Evolutionary conservation across 2,888 invertebrate species (phyloP), one percentile per base, ranked within the genome.

Genomic region (Microplitis manilae): DNA sequence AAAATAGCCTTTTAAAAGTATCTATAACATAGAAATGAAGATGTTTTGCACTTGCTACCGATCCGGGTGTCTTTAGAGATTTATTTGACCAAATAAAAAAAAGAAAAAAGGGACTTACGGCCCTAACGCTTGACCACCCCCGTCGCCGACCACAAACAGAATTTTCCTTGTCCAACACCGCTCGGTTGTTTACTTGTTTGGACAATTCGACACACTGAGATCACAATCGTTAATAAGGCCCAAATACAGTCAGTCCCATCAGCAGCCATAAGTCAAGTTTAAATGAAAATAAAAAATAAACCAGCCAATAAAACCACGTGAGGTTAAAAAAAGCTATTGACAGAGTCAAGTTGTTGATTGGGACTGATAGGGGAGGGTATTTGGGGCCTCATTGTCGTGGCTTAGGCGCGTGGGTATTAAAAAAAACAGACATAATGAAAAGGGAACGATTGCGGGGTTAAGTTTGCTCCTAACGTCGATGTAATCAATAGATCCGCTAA

Each of bases 111-210:
- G 61, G 70, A 20, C 30, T 65, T 41, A 72, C 39, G 69, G 17
- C 40, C 30, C 60, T 72, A 64, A 77, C 65, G 76, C 79, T 79
- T 81, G 80, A 77, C 81, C 81, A 81, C 80, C 79, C 80, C 78
- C 80, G 80, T 73, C 70, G 74, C 77, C 77, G 75, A 64, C 74
- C 67, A 70, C 79, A 79, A 78, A 73, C 73, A 69, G 69, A 70
- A 39, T 50, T 76, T 77, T 64, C 38, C 72, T 60, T 50, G 50
- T 13, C 50, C 65, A 59, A 38, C 62, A 20, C 61, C 64, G 50
- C 17, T 64, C 60, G 86, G 84, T 86, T 86, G 85, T 79, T 84
- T 85, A 85, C 85, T 86, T 86, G 84, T 84, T 84, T 83, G 82
- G 80, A 82, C 75, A 68, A 82, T 83, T 79, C 82, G 81, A 83